Base-by-base conservation (phyloP, 2,113 vertebrate species). In the Willisornis vidua region DNA sequence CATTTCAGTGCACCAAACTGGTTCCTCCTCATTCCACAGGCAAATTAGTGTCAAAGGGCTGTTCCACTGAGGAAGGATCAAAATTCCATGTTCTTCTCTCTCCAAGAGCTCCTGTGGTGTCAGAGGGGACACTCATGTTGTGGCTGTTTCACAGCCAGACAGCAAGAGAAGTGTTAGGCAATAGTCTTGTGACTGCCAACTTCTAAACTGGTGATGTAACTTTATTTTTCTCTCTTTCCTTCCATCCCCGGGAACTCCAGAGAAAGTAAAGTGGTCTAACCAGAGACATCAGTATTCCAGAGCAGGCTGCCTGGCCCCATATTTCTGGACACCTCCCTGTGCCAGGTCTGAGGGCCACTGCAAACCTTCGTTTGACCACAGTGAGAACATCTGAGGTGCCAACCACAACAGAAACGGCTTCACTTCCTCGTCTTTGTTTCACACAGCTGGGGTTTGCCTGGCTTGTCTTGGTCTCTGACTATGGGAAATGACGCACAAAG, bases 261-360 rank as follows among this genome's bases (percentile, higher is more conserved):
- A 94, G 68, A 92, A 98, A 96, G 5, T 81, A 92, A 24, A 97
- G 89, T 46, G 96, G 95, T 39, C 89, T 82, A 83, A 95, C 97
- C 87, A 94, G 73, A 37, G 95, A 95, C 48, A 97, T 97, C n/a
- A 51, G 17, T 8, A 90, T 76, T 39, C 10, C 74, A 20, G 52
- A 76, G 19, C 29, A 2, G 35, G 63, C 65, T 3, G 77, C 81
- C 48, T 97, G 96, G 65, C 85, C 90, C 43, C 89, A 77, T 54
- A 93, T 95, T 59, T 85, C 81, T 12, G 87, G 78, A 51, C 54
- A 86, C 3, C 11, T 91, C 62, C 58, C 88, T 28, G 31, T 91
- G 17, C 66, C 81, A 43, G 51, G 61, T 41, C 73, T 92, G 41
- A 73, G 94, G 65, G 85, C 37, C 9, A 58, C 91, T 54, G 86